Conservation (phyloP, 1,140 invertebrate species). For the Chrysomallon squamiferum region DNA sequence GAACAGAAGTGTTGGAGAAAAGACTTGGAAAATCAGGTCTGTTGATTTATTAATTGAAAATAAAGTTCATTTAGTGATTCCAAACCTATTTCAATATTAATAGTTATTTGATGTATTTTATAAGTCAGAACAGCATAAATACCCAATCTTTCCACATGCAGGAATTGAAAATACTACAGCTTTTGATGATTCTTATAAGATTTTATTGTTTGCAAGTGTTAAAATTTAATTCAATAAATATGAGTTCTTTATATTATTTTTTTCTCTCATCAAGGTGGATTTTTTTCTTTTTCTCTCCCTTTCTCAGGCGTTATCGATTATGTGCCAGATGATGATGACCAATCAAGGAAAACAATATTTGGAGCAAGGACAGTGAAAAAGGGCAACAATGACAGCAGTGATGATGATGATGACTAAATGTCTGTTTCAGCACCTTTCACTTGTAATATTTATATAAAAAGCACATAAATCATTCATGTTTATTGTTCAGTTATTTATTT, state of each 20-base stretch:
- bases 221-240: neutral
- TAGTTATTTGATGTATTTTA: neutral
- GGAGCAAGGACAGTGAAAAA: slow-evolving; percentile 18
- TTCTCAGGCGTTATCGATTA: slow-evolving; percentile 32
- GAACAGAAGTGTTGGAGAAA: slow-evolving; percentile 46
- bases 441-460: too few relatives aligned
- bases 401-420: slow-evolving; percentile 35
- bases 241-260: too few relatives aligned
- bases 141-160: neutral
- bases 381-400: slow-evolving; percentile 21
- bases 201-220: neutral
- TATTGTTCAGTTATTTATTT: too few relatives aligned
- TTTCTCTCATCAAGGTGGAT: too few relatives aligned
- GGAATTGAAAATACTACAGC: neutral
- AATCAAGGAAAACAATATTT: slow-evolving; percentile 37
- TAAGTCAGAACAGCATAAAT: neutral
- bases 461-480: too few relatives aligned
- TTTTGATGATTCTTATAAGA: neutral
- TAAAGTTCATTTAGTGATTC: neutral
- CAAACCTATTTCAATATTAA: neutral
- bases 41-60: neutral
- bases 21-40: slow-evolving; percentile 54
- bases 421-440: too few relatives aligned
- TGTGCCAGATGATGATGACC: slow-evolving; percentile 27
- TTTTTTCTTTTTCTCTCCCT: neutral